Base-by-base conservation (phyloP, 2,888 invertebrate species). In the Ypsolopha scabrella region DNA sequence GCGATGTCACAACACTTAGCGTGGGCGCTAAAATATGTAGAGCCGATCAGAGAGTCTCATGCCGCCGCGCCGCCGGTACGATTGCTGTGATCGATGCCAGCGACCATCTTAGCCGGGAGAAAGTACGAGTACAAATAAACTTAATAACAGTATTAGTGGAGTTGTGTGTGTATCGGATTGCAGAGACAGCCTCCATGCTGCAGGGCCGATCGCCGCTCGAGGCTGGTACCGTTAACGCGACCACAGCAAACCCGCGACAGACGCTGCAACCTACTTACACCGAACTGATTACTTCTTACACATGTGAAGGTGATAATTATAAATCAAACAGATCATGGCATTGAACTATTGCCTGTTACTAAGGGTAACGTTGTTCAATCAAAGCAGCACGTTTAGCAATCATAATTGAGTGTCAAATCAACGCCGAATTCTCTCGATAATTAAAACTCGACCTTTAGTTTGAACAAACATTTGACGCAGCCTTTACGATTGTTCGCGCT, bases 101-200 rank as follows among this genome's bases (percentile, higher is more conserved):
- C 69, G 73, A 76, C 66, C 65, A 67, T 66, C 69, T 65, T 68
- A 73, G 67, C 68, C 59, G 64, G 69, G 80, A 77, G 81, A 82
- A 83, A 83, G 83, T 81, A 74, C 70, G 64, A 61, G 64, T 65
- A 70, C 69, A 75, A 73, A 78, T 76, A 75, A 75, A 77, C 76
- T 80, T 80, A 80, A 80, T 80, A 80, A 80, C 79, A 80, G 76
- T 79, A 80, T 77, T 79, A 80, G 80, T 80, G 46, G 11, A 35
- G 39, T 41, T 48, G 52, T 52, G 45, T 38, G 50, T 76, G 72
- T 81, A 80, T 81, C 72, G 73, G 71, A 74, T 78, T 75, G 74
- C 77, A 69, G 72, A 77, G 79, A 72, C 75, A 72, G 65, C 70
- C 73, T 70, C 74, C 7, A 67, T 68, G 69, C 60, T 71, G 72